These are phyloP conservation scores for Atherinosoma microstoma DNA, from an alignment of 2,797 vertebrate species.

Conservation along the genomic window DNA sequence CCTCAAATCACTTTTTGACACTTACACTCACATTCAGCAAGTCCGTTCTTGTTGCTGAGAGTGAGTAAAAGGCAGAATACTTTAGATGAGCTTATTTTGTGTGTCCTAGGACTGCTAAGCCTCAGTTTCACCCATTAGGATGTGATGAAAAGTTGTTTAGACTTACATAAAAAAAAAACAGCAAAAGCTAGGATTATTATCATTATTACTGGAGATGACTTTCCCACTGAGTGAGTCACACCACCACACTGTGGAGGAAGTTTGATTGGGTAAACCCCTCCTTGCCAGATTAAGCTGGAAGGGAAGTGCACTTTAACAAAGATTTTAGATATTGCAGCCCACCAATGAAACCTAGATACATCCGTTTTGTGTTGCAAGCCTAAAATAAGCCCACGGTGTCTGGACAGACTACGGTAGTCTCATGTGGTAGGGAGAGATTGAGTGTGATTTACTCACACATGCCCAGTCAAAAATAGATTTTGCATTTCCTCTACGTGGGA, in stretches of 20 bases:
- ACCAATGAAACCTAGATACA: conserved; percentile 53
- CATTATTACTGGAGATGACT: conserved; percentile 24
- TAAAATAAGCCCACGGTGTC: conserved; percentile 67
- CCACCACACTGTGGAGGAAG: conserved; percentile 61
- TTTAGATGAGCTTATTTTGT: conserved; percentile 42
- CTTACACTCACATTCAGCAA: conserved; percentile 38
- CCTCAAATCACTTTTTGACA: conserved; percentile 34
- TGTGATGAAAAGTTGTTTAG: conserved; percentile 33
- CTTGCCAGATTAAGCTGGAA: conserved; percentile 43
- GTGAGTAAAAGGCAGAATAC: conserved; percentile 42
- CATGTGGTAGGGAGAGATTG: conserved; percentile 65
- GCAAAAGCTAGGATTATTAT: conserved; percentile 5
- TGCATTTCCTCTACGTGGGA: conserved; percentile 71
- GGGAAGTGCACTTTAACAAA: conserved; percentile 61
- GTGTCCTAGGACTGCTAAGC: conserved; percentile 1
- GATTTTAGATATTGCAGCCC: conserved; percentile 52
- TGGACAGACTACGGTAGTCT: conserved; percentile 57
- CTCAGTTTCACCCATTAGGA: conserved; percentile 28
- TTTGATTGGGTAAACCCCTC: conserved; percentile 67
- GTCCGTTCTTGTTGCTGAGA: conserved; percentile 42
- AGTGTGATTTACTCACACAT: conserved; percentile 78
- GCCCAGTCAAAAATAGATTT: conserved; percentile 72
- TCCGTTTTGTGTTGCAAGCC: conserved; percentile 57
- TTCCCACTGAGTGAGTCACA: conserved; percentile 55
- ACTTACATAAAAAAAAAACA: conserved; percentile 3